Percentiles rank a stretch among this genome's conserved stretches.
Conservation (phyloP, 1,140 invertebrate genomes). For the Nasonia vitripennis region DNA sequence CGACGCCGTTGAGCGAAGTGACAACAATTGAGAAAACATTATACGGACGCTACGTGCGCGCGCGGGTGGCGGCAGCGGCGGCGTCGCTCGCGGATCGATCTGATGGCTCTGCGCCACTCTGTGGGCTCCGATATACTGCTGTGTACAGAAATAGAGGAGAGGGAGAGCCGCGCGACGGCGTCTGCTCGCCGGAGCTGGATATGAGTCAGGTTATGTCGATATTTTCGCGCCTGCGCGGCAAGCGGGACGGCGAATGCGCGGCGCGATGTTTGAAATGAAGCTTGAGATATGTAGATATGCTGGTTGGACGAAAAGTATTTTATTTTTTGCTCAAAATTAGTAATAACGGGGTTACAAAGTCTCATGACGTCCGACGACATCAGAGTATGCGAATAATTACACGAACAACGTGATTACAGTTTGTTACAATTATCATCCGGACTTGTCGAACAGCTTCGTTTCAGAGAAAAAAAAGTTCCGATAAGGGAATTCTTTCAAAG, state of each 20-base stretch:
- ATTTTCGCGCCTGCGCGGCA: conserved; percentile 58
- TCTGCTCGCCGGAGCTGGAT: background rate
- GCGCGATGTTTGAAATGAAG: background rate
- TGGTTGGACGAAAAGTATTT: too few species aligned
- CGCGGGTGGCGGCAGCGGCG: too few species aligned
- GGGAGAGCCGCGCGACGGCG: background rate
- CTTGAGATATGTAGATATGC: too few species aligned
- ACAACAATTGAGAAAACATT: background rate
- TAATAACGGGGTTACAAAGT: too few species aligned
- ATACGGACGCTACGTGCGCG: background rate
- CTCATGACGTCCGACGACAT: too few species aligned
- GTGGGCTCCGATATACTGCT: background rate
- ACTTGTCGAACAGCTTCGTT: background rate
- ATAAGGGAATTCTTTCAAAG: background rate
- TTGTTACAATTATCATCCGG: too few species aligned
- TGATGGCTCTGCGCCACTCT: background rate
- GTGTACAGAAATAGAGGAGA: background rate
- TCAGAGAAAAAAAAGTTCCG: background rate
- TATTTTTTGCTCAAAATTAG: too few species aligned
- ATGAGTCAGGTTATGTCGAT: conserved; percentile 53
- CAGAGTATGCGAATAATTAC: too few species aligned
- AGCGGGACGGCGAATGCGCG: background rate
- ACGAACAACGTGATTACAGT: too few species aligned
- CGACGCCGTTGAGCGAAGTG: background rate
- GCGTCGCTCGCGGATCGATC: too few species aligned